Conservation (phyloP, 2,797 vertebrate genomes). For the Chromis chromis region DNA sequence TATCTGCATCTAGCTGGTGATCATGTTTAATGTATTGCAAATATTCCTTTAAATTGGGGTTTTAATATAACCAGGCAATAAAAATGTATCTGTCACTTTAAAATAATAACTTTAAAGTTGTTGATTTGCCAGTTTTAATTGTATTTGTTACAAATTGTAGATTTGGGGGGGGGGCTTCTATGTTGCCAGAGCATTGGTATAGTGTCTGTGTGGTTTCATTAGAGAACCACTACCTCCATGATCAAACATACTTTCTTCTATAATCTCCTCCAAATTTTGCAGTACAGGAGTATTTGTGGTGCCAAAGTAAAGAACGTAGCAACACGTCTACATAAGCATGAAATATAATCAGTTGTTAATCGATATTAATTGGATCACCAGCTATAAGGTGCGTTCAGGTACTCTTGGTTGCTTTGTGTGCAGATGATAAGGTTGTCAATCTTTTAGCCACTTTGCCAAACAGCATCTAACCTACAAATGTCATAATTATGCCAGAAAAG, state of each 20-base stretch:
- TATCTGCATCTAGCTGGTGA: not conserved
- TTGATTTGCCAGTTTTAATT: not conserved
- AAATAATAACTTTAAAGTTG: not conserved
- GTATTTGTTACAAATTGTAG: too few species aligned
- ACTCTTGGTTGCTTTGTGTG: too few species aligned
- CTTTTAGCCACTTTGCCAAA: slow-evolving; percentile 15
- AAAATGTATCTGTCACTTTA: too few species aligned
- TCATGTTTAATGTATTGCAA: not conserved
- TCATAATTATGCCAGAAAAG: not conserved
- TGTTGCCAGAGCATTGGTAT: too few species aligned
- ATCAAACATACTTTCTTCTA: not conserved
- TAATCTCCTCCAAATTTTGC: not conserved
- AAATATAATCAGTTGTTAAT: not conserved
- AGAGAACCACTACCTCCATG: not conserved
- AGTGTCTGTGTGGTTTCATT: too few species aligned
- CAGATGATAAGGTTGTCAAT: not conserved
- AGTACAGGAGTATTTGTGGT: not conserved
- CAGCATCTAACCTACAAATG: not conserved
- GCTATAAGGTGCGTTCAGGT: not conserved
- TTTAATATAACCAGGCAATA: not conserved
- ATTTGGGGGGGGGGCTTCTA: too few species aligned
- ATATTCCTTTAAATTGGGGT: not conserved
- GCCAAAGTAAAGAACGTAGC: not conserved
- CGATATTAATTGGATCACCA: too few species aligned
- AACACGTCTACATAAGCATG: not conserved